Evolutionary conservation across 2,797 vertebrate genomes (phyloP), one percentile per base, ranked within the genome.

Genomic region (Labroides dimidiatus): DNA sequence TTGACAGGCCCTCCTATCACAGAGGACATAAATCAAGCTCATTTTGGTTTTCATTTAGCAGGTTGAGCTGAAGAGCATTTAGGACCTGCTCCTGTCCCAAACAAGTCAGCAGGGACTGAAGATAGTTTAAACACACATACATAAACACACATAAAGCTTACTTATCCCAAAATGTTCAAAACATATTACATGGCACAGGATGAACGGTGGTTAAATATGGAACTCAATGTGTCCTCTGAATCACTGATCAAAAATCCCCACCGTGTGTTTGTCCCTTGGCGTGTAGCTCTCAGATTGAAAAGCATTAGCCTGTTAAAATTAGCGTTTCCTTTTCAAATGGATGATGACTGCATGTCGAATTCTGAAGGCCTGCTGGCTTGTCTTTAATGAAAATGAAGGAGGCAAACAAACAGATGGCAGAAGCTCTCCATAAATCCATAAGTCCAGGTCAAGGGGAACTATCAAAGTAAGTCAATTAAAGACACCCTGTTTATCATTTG

Each of bases 401-500:
- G 39, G 56, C 63, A 66, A 81, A 76, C 50, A 59, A 57, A 76
- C 51, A 57, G 2, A 39, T 4, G 70, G 52, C 48, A 33, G 52
- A 66, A 54, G 57, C n/a, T 43, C 45, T 64, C 45, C 21, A 60
- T 84, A 48, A 86, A 86, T 84, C 78, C 49, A 60, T 78, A 84
- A 78, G 82, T 85, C 75, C 53, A 72, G 91, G 89, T 87, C 84
- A 89, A 91, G 88, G 81, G 74, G 75, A 88, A 56, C 61, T 84
- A 81, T 87, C 72, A 84, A 74, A 80, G 86, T 80, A 52, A 84
- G 82, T 77, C 49, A 67, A 79, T 85, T 82, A 74, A 61, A 75
- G 62, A 75, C 68, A 61, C 60, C 69, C 64, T 75, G 83, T 73
- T 88, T 69, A 82, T 89, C 78, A 79, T 80, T 81, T 75, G 82